Evolutionary conservation across 23 tunicate genomes (phyloP).

Genomic region (Ascidia mentula): DNA sequence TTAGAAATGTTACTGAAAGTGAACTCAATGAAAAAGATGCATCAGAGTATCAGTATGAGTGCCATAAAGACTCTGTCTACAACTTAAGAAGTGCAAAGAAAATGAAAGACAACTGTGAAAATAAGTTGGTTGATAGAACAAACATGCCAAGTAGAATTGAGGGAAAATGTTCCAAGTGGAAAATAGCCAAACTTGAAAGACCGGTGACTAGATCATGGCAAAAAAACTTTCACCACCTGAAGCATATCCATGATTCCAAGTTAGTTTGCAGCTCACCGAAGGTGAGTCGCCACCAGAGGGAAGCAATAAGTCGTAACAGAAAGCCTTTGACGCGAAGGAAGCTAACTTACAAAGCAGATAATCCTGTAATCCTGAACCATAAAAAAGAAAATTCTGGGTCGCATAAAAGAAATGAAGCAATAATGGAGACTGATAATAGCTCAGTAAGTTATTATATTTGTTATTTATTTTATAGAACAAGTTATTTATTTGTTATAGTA

Average conservation of each 20-base stretch:
- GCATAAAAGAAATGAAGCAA: too few relatives aligned
- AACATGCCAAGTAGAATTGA: not conserved
- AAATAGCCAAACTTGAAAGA: not conserved
- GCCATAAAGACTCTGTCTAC: not conserved
- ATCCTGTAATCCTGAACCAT: too few relatives aligned
- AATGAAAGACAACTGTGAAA: not conserved
- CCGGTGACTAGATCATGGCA: conserved; percentile 1
- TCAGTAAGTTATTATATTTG: too few relatives aligned
- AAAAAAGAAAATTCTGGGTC: too few relatives aligned
- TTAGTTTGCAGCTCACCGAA: not conserved
- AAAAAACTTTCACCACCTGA: not conserved
- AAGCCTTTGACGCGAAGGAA: not conserved
- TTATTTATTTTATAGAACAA: too few relatives aligned
- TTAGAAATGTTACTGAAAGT: not conserved
- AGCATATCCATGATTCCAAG: not conserved
- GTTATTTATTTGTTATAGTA: too few relatives aligned
- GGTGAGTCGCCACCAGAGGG: not conserved
- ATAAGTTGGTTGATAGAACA: not conserved
- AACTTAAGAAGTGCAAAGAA: not conserved
- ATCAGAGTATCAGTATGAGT: not conserved
- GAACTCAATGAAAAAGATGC: not conserved
- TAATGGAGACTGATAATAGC: too few relatives aligned
- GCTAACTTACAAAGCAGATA: not conserved
- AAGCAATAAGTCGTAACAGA: not conserved
- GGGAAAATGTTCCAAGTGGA: not conserved